These are phyloP conservation scores for Nannoperca obscura DNA, from an alignment of 2,797 vertebrate species.

Conservation along the genomic window DNA sequence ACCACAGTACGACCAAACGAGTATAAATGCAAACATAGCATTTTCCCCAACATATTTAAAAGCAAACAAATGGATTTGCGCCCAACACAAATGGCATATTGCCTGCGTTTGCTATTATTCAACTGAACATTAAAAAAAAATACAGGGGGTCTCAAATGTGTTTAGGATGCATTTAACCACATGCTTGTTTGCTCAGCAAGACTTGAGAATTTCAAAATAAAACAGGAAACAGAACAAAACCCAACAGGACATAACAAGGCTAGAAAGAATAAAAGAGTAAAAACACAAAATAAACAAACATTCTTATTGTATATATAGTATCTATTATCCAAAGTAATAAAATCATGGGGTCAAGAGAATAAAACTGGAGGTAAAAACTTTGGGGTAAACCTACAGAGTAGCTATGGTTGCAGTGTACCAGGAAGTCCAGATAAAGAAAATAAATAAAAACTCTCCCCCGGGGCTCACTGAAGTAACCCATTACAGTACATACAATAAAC, in stretches of 20 bases:
- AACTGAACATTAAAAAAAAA: background rate
- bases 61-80: slow-evolving; percentile 10
- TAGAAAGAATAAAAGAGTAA: background rate
- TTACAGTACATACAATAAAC: slow-evolving; percentile 75
- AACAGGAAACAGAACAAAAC: too few relatives aligned
- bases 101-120: background rate
- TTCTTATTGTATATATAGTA: background rate
- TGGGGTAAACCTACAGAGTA: slow-evolving; percentile 16
- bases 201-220: too few relatives aligned
- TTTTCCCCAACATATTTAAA: background rate
- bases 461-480: slow-evolving; percentile 59
- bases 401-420: slow-evolving; percentile 31
- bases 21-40: background rate
- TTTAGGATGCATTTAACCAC: background rate
- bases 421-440: slow-evolving; percentile 45
- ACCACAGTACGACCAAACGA: background rate
- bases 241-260: background rate
- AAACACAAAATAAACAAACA: background rate
- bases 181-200: background rate
- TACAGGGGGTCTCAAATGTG: background rate
- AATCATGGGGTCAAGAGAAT: slow-evolving; percentile 11
- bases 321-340: slow-evolving; percentile 8
- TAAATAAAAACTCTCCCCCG: slow-evolving; percentile 14
- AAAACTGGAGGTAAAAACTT: slow-evolving; percentile 21
- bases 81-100: background rate